Base-by-base conservation (phyloP, 1,140 invertebrate species). In the Papilio glaucus region DNA sequence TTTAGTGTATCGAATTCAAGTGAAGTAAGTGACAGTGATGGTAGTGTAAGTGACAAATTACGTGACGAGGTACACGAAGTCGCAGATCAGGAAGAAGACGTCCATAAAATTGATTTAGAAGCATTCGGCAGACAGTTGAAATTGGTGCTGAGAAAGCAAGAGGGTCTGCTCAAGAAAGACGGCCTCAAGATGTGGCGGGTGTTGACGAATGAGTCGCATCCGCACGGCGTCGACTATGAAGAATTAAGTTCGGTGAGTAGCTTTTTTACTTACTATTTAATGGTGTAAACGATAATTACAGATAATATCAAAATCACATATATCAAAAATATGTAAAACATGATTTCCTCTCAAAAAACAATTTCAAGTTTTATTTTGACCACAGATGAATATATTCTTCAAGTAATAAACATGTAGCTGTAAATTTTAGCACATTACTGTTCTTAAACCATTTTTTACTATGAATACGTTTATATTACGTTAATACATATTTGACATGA, bases 111-210 rank as follows among this genome's bases (percentile, higher is more conserved):
- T 26, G 95, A 96, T 72, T 94, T 98, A 75, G 95, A 95, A 86
- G 97, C 96, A 57, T 97, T 97, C 83, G 97, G 97, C 15, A 95
- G 94, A 84, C 94, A 95, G 76, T 91, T 96, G 77, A 95, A 96
- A 83, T 91, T 98, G 74, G 95, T 95, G 78, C 89, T 98, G 77
- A 95, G 95, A 78, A 95, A 95, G 53, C 97, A 96, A 53, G 94
- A 96, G 75, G 95, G 96, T 33, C 90, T 97, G 45, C 94, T 96
- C 77, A 96, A 96, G 87, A 95, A 95, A 76, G 94, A 95, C 49
- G 94, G 95, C 45, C 89, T 98, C 82, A 96, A 96, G 82, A 95
- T 98, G 94, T 97, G 96, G 95, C 95, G 94, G 39, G 96, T 96
- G 57, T 93, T 94, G 79, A 95, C 90, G 84, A 97, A 94, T 91